A percentile compares a stretch with the other conserved stretches of the same genome.
Evolutionary conservation across 2,888 invertebrate species (phyloP).

Genomic region (Anoplius nigerrimus): DNA sequence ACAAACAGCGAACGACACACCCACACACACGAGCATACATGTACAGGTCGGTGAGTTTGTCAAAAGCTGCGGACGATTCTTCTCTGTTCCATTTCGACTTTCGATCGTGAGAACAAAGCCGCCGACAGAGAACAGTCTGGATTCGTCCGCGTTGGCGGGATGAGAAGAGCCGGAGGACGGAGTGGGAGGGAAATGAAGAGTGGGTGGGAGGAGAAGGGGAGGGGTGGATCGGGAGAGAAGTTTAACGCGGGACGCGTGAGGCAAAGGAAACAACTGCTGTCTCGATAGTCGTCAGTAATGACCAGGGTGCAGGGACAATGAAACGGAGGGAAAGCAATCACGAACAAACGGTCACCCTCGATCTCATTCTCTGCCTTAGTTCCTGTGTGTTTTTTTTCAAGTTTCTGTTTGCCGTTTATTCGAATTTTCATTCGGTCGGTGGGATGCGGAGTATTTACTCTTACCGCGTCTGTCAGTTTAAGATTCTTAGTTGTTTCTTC

Average conservation of each 20-base stretch:
- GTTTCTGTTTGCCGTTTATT: no score
- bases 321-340: constrained; percentile 34
- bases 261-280: constrained; percentile 17
- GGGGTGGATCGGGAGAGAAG: neutral
- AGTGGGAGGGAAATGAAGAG: neutral
- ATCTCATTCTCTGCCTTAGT: neutral
- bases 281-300: constrained; percentile 23
- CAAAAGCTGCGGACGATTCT: neutral
- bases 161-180: neutral
- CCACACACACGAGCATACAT: no score
- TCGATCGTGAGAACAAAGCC: neutral
- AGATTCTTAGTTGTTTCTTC: no score
- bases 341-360: constrained; percentile 26
- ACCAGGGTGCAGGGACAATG: constrained; percentile 17
- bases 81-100: neutral
- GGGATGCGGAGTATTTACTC: no score
- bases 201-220: neutral
- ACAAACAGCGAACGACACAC: no score
- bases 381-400: neutral
- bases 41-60: no score
- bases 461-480: no score
- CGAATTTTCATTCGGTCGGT: no score
- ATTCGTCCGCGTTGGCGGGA: neutral
- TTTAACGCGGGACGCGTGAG: neutral
- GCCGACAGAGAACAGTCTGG: neutral